phyloP scores from a whole-genome alignment of 2,113 vertebrate species.

The Monarcha castaneiventris region DNA sequence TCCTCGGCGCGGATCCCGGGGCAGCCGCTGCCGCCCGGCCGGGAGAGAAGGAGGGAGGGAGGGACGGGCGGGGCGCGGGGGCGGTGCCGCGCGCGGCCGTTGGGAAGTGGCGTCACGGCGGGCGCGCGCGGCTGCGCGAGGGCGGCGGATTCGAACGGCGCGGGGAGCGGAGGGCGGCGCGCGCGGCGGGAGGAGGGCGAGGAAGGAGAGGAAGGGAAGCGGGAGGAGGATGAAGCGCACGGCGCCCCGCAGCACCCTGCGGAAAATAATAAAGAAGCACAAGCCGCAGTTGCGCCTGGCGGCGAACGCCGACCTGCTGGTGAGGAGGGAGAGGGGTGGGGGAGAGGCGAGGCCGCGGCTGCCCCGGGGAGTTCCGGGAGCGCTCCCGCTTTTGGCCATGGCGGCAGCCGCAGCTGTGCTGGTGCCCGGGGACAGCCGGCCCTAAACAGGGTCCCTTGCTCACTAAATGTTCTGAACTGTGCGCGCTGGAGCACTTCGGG shows the following conservation, averaged over 20 bases:
- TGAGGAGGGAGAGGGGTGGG: slow-evolving; percentile 55
- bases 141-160: slow-evolving; percentile 54
- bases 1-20: rapidly evolving
- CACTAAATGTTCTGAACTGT: rapidly evolving
- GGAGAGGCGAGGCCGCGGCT: background rate
- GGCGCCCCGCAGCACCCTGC: slow-evolving; percentile 63
- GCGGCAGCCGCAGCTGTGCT: background rate
- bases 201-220: too few relatives aligned
- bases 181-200: background rate
- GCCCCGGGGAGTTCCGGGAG: too few relatives aligned
- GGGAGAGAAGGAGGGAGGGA: too few relatives aligned
- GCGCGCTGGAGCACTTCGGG: rapidly evolving
- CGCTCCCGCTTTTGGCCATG: rapidly evolving
- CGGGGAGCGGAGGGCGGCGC: background rate
- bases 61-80: too few relatives aligned
- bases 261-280: slow-evolving; percentile 58
- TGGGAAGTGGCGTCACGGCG: too few relatives aligned
- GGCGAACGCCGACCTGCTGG: slow-evolving; percentile 68
- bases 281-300: slow-evolving; percentile 66
- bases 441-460: rapidly evolving
- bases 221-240: background rate
- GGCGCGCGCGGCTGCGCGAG: too few relatives aligned
- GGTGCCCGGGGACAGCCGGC: background rate
- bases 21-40: too few relatives aligned
- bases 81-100: too few relatives aligned